phyloP scores from a whole-genome alignment of 2,797 vertebrate species.

The Glossophaga mutica region DNA sequence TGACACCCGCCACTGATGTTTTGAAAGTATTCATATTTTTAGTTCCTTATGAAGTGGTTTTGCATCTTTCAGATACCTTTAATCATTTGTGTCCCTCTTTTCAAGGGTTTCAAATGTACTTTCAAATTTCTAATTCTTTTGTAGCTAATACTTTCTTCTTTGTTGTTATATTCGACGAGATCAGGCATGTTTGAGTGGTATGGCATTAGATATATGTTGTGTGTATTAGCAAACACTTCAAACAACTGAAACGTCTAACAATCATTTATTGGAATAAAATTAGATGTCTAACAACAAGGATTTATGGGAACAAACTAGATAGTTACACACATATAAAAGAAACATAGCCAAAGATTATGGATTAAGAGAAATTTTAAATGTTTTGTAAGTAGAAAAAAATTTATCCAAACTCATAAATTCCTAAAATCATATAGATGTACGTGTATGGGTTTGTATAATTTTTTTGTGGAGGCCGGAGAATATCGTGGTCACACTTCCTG shows the following conservation, averaged over 20 bases:
- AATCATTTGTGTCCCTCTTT: not conserved
- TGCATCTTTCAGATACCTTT: not conserved
- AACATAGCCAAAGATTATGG: not conserved
- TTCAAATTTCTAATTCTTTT: not conserved
- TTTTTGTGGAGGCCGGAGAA: not conserved
- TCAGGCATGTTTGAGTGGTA: no score
- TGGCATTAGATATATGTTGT: not conserved
- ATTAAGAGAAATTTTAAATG: not conserved
- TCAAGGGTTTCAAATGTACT: not conserved
- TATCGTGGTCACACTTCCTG: not conserved
- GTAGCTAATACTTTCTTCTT: not conserved
- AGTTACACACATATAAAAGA: not conserved
- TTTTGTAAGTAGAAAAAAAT: not conserved
- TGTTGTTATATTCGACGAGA: not conserved
- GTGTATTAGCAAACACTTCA: not conserved
- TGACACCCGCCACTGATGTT: not conserved
- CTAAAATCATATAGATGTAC: not conserved
- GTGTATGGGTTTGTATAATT: not conserved
- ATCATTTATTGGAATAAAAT: not conserved
- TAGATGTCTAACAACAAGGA: not conserved
- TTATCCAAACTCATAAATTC: not conserved
- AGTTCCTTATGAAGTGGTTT: not conserved
- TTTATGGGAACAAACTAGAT: not conserved
- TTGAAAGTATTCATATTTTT: not conserved
- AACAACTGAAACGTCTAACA: not conserved